Evolutionary conservation across 2,113 vertebrate genomes (phyloP).

Genomic region (Quiscalus mexicanus): DNA sequence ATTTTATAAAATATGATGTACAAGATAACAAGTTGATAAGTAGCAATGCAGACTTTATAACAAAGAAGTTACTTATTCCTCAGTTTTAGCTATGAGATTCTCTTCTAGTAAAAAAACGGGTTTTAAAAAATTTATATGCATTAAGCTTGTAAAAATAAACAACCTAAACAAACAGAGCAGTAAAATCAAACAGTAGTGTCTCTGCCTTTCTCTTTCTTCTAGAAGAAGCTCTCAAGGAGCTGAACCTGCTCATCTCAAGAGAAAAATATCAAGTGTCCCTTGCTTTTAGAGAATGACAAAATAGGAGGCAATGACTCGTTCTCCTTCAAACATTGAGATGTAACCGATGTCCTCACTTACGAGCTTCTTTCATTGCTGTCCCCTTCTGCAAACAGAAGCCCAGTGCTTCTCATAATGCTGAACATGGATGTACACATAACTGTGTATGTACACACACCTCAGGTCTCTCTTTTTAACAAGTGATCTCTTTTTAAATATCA

Average conservation of each 20-base stretch:
- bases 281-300: neutral
- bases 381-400: neutral
- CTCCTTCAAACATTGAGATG: neutral
- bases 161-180: neutral
- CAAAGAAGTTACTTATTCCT: neutral
- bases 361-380: neutral
- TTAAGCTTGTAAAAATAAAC: neutral
- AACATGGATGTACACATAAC: neutral
- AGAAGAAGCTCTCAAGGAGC: neutral
- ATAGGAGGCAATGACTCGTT: neutral
- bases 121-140: neutral
- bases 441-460: rapidly evolving
- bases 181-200: neutral
- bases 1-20: neutral
- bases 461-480: neutral
- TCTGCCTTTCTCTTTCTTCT: neutral
- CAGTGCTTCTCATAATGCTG: neutral
- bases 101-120: rapidly evolving
- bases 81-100: neutral
- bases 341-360: rapidly evolving
- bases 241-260: neutral
- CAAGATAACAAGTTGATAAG: neutral
- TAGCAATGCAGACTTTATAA: neutral
- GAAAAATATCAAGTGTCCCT: neutral
- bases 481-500: neutral